Evolutionary conservation across 2,113 vertebrate genomes (phyloP).

Genomic region (Gobius niger): DNA sequence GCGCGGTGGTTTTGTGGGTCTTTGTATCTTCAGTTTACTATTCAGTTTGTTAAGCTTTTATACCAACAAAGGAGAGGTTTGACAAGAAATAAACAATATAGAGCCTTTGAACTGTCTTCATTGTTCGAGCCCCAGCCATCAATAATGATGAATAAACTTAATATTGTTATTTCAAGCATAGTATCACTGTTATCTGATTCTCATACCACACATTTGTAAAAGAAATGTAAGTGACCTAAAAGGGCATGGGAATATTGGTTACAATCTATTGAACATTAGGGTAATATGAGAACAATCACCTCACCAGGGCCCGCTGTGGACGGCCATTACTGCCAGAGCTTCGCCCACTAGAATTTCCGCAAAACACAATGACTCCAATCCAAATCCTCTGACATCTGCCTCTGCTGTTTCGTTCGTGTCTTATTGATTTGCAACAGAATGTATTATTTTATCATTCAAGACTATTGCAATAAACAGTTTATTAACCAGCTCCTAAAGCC

Average conservation of each 20-base stretch:
- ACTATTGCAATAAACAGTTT: too few relatives aligned
- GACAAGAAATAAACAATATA: too few relatives aligned
- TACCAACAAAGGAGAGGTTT: too few relatives aligned
- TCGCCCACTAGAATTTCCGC: background rate
- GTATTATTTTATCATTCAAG: background rate
- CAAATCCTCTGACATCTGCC: background rate
- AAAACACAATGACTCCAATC: background rate
- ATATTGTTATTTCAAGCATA: background rate
- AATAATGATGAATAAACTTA: too few relatives aligned
- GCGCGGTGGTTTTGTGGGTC: too few relatives aligned
- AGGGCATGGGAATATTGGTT: conserved; percentile 6
- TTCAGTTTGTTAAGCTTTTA: too few relatives aligned
- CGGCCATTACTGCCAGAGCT: conserved; percentile 15
- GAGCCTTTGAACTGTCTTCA: too few relatives aligned
- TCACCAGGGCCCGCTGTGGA: conserved; percentile 24
- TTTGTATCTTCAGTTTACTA: too few relatives aligned
- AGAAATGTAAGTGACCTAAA: background rate
- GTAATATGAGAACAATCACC: conserved; percentile 38
- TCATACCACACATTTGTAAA: background rate
- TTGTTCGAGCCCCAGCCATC: too few relatives aligned
- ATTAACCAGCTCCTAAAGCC: too few relatives aligned
- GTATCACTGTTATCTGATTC: background rate
- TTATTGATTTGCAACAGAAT: background rate
- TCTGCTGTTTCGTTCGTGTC: background rate
- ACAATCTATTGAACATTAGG: conserved; percentile 39